A percentile compares a stretch with the other conserved stretches of the same genome.
These are phyloP conservation scores for Eretmochelys imbricata DNA, from an alignment of 2,113 vertebrate genomes.

Conservation along the genomic window DNA sequence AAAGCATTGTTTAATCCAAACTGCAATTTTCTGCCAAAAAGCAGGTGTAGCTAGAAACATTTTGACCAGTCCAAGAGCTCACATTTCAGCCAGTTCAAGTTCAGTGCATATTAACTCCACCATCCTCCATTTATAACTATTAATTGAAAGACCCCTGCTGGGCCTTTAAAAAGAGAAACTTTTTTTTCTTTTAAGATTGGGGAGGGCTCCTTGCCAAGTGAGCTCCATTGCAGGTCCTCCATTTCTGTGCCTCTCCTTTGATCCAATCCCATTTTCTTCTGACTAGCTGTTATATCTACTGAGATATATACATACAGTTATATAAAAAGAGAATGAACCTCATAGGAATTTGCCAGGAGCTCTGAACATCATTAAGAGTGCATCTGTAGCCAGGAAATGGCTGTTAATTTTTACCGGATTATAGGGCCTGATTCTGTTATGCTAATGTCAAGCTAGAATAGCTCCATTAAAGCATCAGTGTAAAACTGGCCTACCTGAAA, in stretches of 20 bases:
- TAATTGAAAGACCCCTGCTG: not conserved
- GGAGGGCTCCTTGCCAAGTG: not conserved
- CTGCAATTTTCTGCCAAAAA: constrained; percentile 23
- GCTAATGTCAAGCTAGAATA: not conserved
- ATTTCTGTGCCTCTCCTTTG: not conserved
- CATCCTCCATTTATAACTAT: not conserved
- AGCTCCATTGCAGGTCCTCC: not conserved
- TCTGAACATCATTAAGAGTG: not conserved
- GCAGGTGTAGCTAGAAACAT: constrained; percentile 10
- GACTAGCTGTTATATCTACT: not conserved
- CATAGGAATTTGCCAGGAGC: not conserved
- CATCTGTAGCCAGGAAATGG: not conserved
- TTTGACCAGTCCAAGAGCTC: constrained; percentile 3
- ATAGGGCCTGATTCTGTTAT: not conserved
- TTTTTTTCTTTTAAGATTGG: not conserved
- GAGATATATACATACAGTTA: not conserved
- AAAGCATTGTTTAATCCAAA: not conserved
- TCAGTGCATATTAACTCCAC: not conserved
- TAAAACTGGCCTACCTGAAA: constrained; percentile 14
- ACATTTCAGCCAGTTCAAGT: not conserved
- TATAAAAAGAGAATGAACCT: not conserved
- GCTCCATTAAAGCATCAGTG: constrained; percentile 24
- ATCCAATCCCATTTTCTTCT: not conserved
- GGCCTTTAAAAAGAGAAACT: not conserved
- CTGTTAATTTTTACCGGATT: not conserved